Percentiles rank a stretch among this genome's conserved stretches.
phyloP scores from a whole-genome alignment of 2,888 invertebrate species.

The Chalcis sispes region DNA sequence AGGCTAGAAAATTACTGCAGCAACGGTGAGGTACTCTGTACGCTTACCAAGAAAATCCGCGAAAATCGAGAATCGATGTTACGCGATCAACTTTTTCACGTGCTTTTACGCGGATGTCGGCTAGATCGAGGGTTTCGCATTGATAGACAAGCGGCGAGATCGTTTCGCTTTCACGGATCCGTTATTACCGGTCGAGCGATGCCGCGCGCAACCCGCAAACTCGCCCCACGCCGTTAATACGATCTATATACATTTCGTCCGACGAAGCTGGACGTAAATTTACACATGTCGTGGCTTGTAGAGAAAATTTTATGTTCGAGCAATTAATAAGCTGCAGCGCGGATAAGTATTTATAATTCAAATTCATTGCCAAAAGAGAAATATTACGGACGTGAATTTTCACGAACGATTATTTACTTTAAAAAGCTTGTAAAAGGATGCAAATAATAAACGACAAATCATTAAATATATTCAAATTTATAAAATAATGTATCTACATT shows the following conservation, averaged over 20 bases:
- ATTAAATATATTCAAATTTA: no score
- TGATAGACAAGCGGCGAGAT: constrained; percentile 29
- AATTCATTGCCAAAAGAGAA: no score
- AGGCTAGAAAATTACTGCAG: constrained; percentile 31
- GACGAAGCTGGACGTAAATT: no score
- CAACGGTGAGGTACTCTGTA: background rate
- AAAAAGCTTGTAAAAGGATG: no score
- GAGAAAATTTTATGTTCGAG: no score
- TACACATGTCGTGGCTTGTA: no score
- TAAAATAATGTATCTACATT: no score
- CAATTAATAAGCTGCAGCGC: no score
- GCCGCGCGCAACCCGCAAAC: constrained; percentile 8
- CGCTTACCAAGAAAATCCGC: constrained; percentile 29
- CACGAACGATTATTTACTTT: no score
- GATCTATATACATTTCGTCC: background rate
- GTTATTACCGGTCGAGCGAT: constrained; percentile 1
- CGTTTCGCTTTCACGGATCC: background rate
- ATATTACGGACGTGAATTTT: no score
- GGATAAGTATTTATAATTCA: no score
- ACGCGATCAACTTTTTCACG: constrained; percentile 20
- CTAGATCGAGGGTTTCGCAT: constrained; percentile 30
- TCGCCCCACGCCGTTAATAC: constrained; percentile 7
- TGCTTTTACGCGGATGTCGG: background rate
- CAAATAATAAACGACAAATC: no score
- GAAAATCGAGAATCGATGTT: constrained; percentile 42